Base-by-base conservation (phyloP, 2,888 invertebrate genomes). In the Drosophila mettleri region DNA sequence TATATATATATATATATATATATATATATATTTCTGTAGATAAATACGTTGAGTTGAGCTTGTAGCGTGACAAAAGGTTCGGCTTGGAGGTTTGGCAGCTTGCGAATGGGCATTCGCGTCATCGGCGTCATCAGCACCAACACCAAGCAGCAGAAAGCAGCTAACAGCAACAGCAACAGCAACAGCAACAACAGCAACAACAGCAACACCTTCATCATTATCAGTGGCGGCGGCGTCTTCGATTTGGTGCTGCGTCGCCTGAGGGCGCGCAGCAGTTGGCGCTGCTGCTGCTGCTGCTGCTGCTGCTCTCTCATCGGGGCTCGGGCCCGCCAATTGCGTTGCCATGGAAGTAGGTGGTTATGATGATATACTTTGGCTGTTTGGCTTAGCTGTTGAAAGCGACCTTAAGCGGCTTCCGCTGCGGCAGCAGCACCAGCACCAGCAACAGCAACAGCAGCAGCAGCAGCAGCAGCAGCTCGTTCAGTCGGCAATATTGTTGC, bases 281-380 rank as follows among this genome's bases (percentile, higher is more conserved):
- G 83, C 43, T 43, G 43, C 20, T 12, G 39, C 14, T 22, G 39
- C 14, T 41, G 22, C 8, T 22, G 41, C 22, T 41, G 43, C 46
- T 63, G 78, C 51, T 77, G 79, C 60, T 79, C 79, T 83, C 77
- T 78, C 80, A 80, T 80, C 80, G 82, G n/a, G 55, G 49, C 18
- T 20, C 8, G 66, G 64, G 41, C 34, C 52, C 70, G 80, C 63
- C 74, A 75, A 75, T 75, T 75, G 64, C 57, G 64, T 24, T 67
- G 64, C 34, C 24, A 34, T 43, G 54, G 54, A 89, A 89, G 91
- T 86, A 90, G 91, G 91, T 89, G 90, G 90, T 83, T 90, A 74
- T 91, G 90, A 91, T 90, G 90, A 90, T 90, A 89, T 82, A 81
- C 87, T 86, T 82, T 74, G 88, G 69, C 62, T 74, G 69, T 74